Evolutionary conservation across 2,797 vertebrate genomes (phyloP), one percentile per base, ranked within the genome.

Genomic region (Acrocephalus scirpaceus): DNA sequence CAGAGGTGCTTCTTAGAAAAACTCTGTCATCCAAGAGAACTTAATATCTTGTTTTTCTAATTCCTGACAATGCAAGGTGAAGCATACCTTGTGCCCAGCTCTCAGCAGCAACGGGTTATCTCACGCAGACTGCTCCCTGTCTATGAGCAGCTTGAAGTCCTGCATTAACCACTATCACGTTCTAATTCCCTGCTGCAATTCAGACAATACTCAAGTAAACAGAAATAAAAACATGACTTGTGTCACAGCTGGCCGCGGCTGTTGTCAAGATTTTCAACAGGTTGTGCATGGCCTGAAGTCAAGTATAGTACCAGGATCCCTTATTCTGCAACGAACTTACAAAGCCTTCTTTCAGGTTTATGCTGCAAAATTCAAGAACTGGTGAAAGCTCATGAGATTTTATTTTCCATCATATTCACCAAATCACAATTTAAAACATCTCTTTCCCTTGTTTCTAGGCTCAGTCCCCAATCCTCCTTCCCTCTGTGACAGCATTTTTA

Each of bases 161-260:
- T 83, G 36, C 57, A 60, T 86, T 71, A 92, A 86, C 50, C 0
- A 0, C 90, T 74, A 29, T 71, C 82, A 88, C 69, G 34, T 86
- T 83, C 65, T 64, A 53, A 88, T 53, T 86, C 82, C 57, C 76
- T 74, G 40, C 17, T 56, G 69, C 83, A 86, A 64, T 86, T 95
- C 82, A 92, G 75, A 90, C 48, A 90, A 60, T 78, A 47, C 34
- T 54, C 58, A 87, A 72, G 54, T 77, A 91, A 95, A 88, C 69
- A 91, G 78, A 94, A 92, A 72, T 54, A 76, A 91, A 90, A 67
- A 76, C 23, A 44, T 77, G 79, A 95, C 30, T 95, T 79, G 47
- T 73, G 64, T 87, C 78, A 90, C 64, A 86, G 64, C 40, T 82
- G 85, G 36, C 75, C 85, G 40, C 16, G 36, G 40, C 60, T 86